Conservation (phyloP, 2,113 vertebrate genomes). For the Tichodroma muraria region DNA sequence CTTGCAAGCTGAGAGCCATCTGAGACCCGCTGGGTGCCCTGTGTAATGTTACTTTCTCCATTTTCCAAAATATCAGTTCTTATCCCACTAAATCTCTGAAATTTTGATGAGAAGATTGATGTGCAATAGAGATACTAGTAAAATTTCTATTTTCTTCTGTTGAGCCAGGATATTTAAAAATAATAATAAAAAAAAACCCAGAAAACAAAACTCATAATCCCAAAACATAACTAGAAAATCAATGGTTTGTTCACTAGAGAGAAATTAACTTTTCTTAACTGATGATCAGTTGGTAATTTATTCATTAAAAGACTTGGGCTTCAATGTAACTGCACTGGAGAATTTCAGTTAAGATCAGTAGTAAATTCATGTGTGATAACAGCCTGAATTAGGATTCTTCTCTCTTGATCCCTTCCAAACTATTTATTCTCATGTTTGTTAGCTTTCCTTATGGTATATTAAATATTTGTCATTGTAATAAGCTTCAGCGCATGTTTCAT, state of each 20-base stretch:
- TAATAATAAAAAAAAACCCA: too few species aligned
- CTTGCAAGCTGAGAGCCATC: neutral
- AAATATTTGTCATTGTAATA: neutral
- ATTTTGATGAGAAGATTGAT: neutral
- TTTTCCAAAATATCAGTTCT: neutral
- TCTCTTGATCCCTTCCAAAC: neutral
- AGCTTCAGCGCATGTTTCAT: neutral
- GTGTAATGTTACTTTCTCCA: neutral
- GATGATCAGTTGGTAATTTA: neutral
- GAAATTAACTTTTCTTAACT: neutral
- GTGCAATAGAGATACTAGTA: neutral
- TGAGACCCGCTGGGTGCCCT: neutral
- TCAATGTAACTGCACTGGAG: neutral
- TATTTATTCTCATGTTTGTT: neutral
- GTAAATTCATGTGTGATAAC: neutral
- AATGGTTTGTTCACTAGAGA: neutral
- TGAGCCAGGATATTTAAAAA: neutral
- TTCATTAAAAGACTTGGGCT: neutral
- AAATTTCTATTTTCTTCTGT: neutral
- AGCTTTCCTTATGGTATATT: neutral
- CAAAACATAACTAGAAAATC: neutral
- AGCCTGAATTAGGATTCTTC: neutral
- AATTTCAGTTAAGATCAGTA: neutral
- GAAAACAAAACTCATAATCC: neutral
- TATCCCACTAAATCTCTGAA: neutral